Conservation (phyloP, 2,888 invertebrate genomes). For the Furcula furcula region DNA sequence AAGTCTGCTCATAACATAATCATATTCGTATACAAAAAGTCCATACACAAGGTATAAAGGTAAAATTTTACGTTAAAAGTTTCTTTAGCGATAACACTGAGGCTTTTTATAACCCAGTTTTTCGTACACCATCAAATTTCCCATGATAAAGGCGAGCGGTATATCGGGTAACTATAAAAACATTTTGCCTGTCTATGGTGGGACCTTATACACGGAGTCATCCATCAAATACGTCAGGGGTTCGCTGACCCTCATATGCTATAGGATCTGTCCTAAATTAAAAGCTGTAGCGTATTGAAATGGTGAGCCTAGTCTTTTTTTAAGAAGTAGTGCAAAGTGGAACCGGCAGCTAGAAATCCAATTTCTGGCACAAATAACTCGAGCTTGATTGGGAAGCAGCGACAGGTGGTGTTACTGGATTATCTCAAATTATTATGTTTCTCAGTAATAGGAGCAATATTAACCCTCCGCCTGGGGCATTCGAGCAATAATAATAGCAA, state of each 20-base stretch:
- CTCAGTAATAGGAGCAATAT: no score
- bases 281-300: constrained; percentile 7
- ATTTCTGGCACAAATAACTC: no score
- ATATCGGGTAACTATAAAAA: constrained; percentile 51
- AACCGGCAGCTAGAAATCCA: no score
- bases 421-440: no score
- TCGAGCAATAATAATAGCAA: no score
- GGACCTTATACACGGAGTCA: constrained; percentile 56
- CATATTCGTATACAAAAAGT: no score
- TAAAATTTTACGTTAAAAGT: background rate
- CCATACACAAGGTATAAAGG: background rate
- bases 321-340: no score
- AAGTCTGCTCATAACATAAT: no score
- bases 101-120: constrained; percentile 1
- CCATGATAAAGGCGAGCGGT: constrained; percentile 21
- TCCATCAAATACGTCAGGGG: constrained; percentile 66
- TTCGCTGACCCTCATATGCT: constrained; percentile 44
- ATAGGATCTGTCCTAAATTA: constrained; percentile 20
- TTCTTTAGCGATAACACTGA: constrained; percentile 1
- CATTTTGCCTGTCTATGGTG: constrained; percentile 68
- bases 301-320: no score
- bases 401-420: no score
- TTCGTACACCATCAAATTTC: constrained; percentile 17
- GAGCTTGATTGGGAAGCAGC: no score
- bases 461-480: no score